phyloP scores from a whole-genome alignment of 2,888 invertebrate genomes.

The Drosophila stalkeri region DNA sequence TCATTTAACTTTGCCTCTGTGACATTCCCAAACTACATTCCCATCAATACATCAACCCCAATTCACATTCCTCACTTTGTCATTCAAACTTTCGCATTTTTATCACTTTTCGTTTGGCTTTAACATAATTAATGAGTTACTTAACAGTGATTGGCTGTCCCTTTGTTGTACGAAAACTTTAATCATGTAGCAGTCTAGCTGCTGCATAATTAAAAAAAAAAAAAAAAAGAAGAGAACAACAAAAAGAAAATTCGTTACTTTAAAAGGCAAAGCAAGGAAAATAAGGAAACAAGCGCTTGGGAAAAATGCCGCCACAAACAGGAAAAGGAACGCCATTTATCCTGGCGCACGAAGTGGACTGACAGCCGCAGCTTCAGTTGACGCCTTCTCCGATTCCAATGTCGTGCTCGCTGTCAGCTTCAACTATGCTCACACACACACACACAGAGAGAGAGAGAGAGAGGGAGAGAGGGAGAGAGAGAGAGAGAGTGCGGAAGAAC shows the following conservation, averaged over 20 bases:
- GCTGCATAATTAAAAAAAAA: conserved; percentile 69
- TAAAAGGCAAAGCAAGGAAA: conserved; percentile 3
- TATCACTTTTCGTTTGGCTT: conserved; percentile 34
- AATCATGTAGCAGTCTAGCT: conserved; percentile 18
- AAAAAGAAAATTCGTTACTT: conserved; percentile 52
- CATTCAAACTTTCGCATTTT: conserved; percentile 3
- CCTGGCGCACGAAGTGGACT: conserved; percentile 42
- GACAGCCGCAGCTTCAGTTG: conserved; percentile 42
- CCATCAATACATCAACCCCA: not conserved
- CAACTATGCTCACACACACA: conserved; percentile 68
- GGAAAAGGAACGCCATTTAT: conserved; percentile 49
- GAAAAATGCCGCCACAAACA: conserved; percentile 22
- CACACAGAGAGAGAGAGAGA: not conserved
- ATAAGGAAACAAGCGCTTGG: not conserved
- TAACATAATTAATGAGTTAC: conserved; percentile 42
- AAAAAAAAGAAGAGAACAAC: conserved; percentile 38
- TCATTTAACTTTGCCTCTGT: not conserved
- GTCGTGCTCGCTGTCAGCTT: conserved; percentile 71
- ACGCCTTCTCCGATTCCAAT: conserved; percentile 42
- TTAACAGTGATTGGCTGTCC: conserved; percentile 47
- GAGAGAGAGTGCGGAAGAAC: not conserved
- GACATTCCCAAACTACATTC: not conserved
- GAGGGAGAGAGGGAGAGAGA: not conserved
- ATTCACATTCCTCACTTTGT: no score
- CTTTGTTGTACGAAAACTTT: conserved; percentile 19